phyloP scores from a whole-genome alignment of 2,888 invertebrate genomes.

The Chromoteleia sp. region DNA sequence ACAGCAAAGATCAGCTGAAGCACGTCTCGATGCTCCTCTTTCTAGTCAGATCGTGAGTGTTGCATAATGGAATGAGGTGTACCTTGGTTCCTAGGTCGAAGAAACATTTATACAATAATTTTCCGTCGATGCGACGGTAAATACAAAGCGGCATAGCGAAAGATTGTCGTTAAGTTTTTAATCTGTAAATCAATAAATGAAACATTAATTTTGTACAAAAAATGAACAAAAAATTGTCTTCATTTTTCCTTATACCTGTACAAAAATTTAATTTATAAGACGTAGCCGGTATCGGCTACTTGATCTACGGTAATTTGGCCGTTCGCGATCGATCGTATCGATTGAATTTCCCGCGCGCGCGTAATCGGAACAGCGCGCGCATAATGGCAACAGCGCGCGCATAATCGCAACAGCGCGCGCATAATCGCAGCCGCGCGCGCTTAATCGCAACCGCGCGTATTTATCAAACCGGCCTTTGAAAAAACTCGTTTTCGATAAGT shows the following conservation, averaged over 20 bases:
- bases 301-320: too few relatives aligned
- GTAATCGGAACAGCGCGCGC: too few relatives aligned
- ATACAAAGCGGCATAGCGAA: conserved; percentile 26
- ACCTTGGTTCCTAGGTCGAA: conserved; percentile 62
- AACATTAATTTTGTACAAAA: conserved; percentile 80
- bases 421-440: too few relatives aligned
- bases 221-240: conserved; percentile 17
- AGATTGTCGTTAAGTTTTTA: conserved; percentile 78
- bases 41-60: conserved; percentile 48
- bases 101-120: conserved; percentile 45
- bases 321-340: too few relatives aligned
- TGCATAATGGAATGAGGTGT: conserved; percentile 47
- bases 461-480: too few relatives aligned
- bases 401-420: too few relatives aligned
- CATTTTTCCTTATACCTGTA: conserved; percentile 15
- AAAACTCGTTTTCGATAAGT: too few relatives aligned
- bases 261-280: too few relatives aligned
- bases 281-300: too few relatives aligned
- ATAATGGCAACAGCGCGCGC: too few relatives aligned
- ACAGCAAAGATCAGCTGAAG: conserved; percentile 47
- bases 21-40: conserved; percentile 45
- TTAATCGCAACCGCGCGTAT: too few relatives aligned
- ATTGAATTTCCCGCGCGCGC: too few relatives aligned
- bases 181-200: conserved; percentile 81
- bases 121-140: conserved; percentile 10